Conservation (phyloP, 2,888 invertebrate genomes). For the Fragum fragum region DNA sequence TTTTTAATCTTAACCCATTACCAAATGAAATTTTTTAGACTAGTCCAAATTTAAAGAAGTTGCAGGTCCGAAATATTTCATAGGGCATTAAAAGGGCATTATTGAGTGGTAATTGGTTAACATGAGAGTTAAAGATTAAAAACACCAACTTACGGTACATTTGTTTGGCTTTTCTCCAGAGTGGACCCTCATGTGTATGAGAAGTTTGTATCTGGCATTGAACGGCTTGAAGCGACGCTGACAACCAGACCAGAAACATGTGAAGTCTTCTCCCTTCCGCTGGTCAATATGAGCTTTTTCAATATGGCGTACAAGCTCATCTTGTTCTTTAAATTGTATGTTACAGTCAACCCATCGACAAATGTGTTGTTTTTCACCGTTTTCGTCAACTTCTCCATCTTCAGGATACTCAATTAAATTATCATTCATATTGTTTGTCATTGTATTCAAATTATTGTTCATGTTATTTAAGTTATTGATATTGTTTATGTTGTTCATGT, state of each 20-base stretch:
- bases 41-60: too few species aligned
- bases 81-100: too few species aligned
- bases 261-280: slow-evolving; percentile 86
- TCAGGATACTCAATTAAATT: slow-evolving; percentile 52
- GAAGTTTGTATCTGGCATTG: slow-evolving; percentile 86
- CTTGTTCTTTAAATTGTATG: slow-evolving; percentile 82
- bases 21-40: too few species aligned
- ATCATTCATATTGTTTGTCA: slow-evolving; percentile 63
- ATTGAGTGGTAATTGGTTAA: too few species aligned
- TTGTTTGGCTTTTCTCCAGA: slow-evolving; percentile 87
- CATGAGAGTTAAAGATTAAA: too few species aligned
- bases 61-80: too few species aligned
- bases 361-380: slow-evolving; percentile 78
- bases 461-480: slow-evolving; percentile 71
- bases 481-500: slow-evolving; percentile 66
- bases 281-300: slow-evolving; percentile 87
- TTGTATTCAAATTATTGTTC: slow-evolving; percentile 68
- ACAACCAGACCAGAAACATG: slow-evolving; percentile 86
- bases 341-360: slow-evolving; percentile 86
- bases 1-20: too few species aligned
- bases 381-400: slow-evolving; percentile 77
- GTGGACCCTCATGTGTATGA: slow-evolving; percentile 87
- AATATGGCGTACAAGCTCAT: slow-evolving; percentile 85
- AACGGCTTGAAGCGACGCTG: slow-evolving; percentile 85
- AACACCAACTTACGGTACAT: slow-evolving; percentile 86